Conservation (phyloP, 2,113 vertebrate genomes). For the Archocentrus centrarchus region DNA sequence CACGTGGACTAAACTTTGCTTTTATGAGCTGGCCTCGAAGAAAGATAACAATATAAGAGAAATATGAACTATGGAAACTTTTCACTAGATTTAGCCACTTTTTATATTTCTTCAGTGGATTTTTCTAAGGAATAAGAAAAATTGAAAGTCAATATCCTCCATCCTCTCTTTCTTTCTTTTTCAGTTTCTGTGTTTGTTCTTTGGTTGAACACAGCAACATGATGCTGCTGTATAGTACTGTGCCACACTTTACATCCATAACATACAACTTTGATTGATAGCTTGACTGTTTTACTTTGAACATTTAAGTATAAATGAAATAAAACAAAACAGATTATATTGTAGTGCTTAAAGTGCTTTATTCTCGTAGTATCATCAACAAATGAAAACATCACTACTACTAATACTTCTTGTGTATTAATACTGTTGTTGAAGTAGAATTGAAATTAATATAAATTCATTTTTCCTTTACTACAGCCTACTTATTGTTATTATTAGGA, state of each 20-base stretch:
- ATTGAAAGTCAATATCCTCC: no score
- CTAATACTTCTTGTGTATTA: no score
- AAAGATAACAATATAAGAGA: rapidly evolving
- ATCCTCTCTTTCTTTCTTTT: no score
- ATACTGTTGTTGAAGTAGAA: not conserved
- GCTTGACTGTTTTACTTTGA: no score
- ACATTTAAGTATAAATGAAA: no score
- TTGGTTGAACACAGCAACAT: not conserved
- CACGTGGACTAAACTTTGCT: no score
- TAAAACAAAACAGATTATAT: no score
- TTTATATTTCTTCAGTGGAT: no score
- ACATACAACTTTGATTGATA: not conserved
- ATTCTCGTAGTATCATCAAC: not conserved
- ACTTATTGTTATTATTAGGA: not conserved
- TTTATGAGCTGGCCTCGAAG: not conserved
- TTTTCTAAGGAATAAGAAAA: not conserved
- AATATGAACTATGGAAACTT: not conserved
- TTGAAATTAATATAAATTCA: rapidly evolving
- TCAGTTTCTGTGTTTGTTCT: not conserved
- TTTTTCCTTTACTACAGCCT: not conserved
- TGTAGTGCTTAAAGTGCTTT: rapidly evolving
- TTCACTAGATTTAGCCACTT: no score
- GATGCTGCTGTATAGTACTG: no score
- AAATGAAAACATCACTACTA: rapidly evolving
- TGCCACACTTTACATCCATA: no score